Evolutionary conservation across 2,113 vertebrate genomes (phyloP).

Genomic region (Scomber japonicus): DNA sequence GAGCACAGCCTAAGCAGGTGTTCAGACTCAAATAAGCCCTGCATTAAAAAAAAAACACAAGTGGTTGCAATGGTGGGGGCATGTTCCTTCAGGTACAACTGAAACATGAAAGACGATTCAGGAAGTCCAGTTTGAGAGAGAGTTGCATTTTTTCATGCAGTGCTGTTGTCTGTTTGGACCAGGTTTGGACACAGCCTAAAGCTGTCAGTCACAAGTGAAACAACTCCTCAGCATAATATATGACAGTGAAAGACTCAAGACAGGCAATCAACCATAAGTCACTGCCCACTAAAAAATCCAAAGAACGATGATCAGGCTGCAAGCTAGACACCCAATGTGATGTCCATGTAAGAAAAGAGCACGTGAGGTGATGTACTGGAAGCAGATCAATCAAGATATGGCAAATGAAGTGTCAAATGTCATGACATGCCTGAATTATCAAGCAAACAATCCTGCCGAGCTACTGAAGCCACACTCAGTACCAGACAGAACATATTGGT

Average conservation of each 20-base stretch:
- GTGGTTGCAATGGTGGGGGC: no score
- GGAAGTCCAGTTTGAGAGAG: no score
- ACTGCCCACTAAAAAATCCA: slow-evolving; percentile 10
- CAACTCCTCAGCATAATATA: slow-evolving; percentile 20
- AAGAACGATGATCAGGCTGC: slow-evolving; percentile 13
- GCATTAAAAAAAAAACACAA: no score
- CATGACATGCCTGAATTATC: slow-evolving; percentile 6
- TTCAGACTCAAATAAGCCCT: no score
- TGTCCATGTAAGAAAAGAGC: slow-evolving; percentile 17
- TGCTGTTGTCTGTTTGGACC: no score
- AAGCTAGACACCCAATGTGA: slow-evolving; percentile 1
- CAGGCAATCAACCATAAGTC: slow-evolving; percentile 24
- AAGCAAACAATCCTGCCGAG: slow-evolving; percentile 14
- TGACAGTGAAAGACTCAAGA: slow-evolving; percentile 27
- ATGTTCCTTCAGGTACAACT: no score
- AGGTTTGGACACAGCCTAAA: no score
- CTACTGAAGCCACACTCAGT: background rate
- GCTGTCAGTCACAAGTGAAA: slow-evolving; percentile 14
- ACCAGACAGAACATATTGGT: background rate
- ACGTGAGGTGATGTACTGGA: slow-evolving; percentile 12
- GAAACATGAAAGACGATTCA: no score
- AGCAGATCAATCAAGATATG: slow-evolving; percentile 1
- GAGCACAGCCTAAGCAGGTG: no score
- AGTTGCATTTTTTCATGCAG: no score
- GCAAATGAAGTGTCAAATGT: slow-evolving; percentile 19